These are phyloP conservation scores for Dynastes maya DNA, from an alignment of 2,888 invertebrate species.

Conservation along the genomic window DNA sequence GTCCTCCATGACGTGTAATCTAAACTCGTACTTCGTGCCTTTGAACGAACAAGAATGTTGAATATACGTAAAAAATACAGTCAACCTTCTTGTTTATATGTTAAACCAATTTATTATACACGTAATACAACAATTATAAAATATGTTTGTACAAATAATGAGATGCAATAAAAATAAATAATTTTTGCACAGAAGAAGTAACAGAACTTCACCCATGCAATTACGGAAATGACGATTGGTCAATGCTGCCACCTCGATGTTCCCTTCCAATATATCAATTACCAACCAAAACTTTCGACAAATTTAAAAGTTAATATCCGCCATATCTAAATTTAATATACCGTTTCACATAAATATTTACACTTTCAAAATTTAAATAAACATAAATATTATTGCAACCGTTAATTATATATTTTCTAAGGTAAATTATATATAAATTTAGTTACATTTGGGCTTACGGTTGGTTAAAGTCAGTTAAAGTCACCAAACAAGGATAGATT, in stretches of 20 bases:
- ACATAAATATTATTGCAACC: too few species aligned
- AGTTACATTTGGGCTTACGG: too few species aligned
- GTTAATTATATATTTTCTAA: too few species aligned
- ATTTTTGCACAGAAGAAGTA: slow-evolving; percentile 59
- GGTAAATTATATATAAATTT: too few species aligned
- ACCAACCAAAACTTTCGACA: slow-evolving; percentile 16
- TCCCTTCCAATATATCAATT: background rate
- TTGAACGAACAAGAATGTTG: slow-evolving; percentile 52
- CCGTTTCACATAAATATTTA: background rate
- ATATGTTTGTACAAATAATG: slow-evolving; percentile 55
- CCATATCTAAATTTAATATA: too few species aligned
- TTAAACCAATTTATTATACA: slow-evolving; percentile 53
- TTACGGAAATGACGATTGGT: slow-evolving; percentile 61
- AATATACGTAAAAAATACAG: slow-evolving; percentile 50
- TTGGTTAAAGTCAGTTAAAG: too few species aligned
- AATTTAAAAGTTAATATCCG: background rate
- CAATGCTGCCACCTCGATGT: slow-evolving; percentile 15
- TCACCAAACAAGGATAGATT: too few species aligned
- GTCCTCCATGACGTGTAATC: slow-evolving; percentile 57
- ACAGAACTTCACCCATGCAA: slow-evolving; percentile 60
- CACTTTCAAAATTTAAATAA: background rate
- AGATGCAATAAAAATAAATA: slow-evolving; percentile 46
- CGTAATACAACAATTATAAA: slow-evolving; percentile 53
- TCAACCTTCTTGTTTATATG: slow-evolving; percentile 56
- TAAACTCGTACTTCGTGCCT: slow-evolving; percentile 50